These are phyloP conservation scores for Strigops habroptila DNA, from an alignment of 2,113 vertebrate genomes.

Conservation along the genomic window DNA sequence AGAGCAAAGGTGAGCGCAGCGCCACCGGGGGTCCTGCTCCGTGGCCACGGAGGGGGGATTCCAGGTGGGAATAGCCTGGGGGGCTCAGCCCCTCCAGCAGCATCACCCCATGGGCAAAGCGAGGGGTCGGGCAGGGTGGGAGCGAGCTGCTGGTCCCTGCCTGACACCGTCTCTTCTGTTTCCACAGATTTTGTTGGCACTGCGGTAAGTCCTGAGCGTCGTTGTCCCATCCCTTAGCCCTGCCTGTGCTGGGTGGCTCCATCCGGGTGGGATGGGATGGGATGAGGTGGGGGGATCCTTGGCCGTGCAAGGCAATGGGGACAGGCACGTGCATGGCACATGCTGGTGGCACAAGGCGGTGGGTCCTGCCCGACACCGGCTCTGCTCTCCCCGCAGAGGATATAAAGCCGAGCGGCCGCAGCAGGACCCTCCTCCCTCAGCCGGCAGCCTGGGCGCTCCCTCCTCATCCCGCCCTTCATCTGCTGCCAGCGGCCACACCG, in stretches of 20 bases:
- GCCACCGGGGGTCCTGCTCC: fast-evolving
- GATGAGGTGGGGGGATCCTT: background rate
- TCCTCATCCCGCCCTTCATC: slow-evolving; percentile 47
- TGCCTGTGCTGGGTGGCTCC: background rate
- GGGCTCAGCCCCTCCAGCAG: background rate
- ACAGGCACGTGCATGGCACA: background rate
- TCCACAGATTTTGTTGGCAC: slow-evolving; percentile 78
- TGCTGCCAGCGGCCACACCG: slow-evolving; percentile 28
- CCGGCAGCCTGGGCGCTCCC: slow-evolving; percentile 35
- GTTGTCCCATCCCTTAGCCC: background rate
- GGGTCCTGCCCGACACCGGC: background rate
- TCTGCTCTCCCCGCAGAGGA: slow-evolving; percentile 56
- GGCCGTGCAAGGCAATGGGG: background rate
- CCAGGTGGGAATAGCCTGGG: background rate
- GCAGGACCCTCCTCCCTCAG: slow-evolving; percentile 40
- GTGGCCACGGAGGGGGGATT: background rate
- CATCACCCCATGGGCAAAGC: background rate
- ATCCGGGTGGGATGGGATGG: background rate
- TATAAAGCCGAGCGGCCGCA: slow-evolving; percentile 50
- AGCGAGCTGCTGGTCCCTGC: background rate
- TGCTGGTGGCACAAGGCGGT: background rate
- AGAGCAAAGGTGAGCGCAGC: slow-evolving; percentile 80
- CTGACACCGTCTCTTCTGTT: slow-evolving; percentile 30
- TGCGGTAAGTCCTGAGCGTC: slow-evolving; percentile 72
- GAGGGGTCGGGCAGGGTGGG: background rate